Evolutionary conservation across 2,797 vertebrate genomes (phyloP), one percentile per base, ranked within the genome.

Genomic region (Anas georgica): DNA sequence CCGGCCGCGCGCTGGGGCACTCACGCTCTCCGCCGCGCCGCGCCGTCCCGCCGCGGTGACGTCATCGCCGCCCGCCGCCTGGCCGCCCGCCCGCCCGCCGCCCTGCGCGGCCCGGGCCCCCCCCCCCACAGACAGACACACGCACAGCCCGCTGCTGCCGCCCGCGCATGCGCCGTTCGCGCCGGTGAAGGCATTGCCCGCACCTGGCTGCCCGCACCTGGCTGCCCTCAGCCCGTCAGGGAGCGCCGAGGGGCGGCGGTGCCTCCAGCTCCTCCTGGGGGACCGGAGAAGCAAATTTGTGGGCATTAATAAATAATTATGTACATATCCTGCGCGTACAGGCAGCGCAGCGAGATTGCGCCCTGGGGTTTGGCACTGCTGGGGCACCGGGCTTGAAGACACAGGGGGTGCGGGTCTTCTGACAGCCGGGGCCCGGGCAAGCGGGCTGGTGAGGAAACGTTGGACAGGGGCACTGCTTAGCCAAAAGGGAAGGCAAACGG

Each of bases 251-350:
- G 25, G 10, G 41, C 31, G 12, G 15, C 17, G 15, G 41, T 9
- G 31, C 31, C 5, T 45, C 37, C 37, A 10, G 17, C 33, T 20
- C 39, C 33, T 15, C 25, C 15, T 31, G 46, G 16, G 9, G 9
- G 60, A 31, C 25, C 21, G 58, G 11, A 21, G 11, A 28, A 16
- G 5, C 1, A 18, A 22, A 1, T 10, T 1, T 2, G 33, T 29
- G 59, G 12, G 18, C 7, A 35, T 7, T 10, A 7, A 2, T 28
- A 45, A 37, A 15, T 10, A 12, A 2, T 2, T 4, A 23, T 6
- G 43, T 18, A 4, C 26, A 1, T 8, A 2, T 18, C 4, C 2
- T 2, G 45, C 15, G 26, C 11, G 15, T 3, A 3, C 3, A 17
- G 13, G 64, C 12, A 6, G 48, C 28, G 37, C 15, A 8, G 7